A percentile compares a stretch with the other conserved stretches of the same genome.
Conservation (phyloP, 2,113 vertebrate genomes). For the Gymnocephalus cernua region DNA sequence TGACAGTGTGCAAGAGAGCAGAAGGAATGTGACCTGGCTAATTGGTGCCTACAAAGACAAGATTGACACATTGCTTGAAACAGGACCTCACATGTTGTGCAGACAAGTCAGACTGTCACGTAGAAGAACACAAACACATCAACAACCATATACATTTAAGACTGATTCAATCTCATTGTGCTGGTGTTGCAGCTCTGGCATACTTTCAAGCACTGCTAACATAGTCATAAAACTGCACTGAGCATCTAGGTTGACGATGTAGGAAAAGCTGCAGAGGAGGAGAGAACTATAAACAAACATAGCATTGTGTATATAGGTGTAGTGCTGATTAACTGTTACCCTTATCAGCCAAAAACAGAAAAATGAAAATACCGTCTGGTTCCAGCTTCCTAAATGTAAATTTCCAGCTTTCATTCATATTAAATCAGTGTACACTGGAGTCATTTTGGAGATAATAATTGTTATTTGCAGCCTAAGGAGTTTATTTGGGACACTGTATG, state of each 20-base stretch:
- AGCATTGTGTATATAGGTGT: conserved; percentile 20
- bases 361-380: not conserved
- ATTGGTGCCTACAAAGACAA: conserved; percentile 41
- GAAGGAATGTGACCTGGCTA: conserved; percentile 22
- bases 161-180: conserved; percentile 7
- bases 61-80: conserved; percentile 32
- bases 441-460: not conserved
- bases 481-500: not conserved
- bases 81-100: conserved; percentile 15
- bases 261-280: conserved; percentile 34
- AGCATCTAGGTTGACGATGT: conserved; percentile 38
- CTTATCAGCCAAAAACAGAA: not conserved
- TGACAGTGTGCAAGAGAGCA: not conserved
- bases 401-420: conserved; percentile 13
- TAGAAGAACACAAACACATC: conserved; percentile 27
- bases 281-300: conserved; percentile 1
- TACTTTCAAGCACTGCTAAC: conserved; percentile 36
- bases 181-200: conserved; percentile 44
- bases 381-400: not conserved
- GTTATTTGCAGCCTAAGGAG: not conserved
- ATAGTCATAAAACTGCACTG: conserved; percentile 26
- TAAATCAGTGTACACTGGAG: not conserved
- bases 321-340: conserved; percentile 1
- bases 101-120: conserved; percentile 27
- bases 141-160: conserved; percentile 1